These are phyloP conservation scores for Luscinia megarhynchos DNA, from an alignment of 2,797 vertebrate genomes.

Conservation along the genomic window DNA sequence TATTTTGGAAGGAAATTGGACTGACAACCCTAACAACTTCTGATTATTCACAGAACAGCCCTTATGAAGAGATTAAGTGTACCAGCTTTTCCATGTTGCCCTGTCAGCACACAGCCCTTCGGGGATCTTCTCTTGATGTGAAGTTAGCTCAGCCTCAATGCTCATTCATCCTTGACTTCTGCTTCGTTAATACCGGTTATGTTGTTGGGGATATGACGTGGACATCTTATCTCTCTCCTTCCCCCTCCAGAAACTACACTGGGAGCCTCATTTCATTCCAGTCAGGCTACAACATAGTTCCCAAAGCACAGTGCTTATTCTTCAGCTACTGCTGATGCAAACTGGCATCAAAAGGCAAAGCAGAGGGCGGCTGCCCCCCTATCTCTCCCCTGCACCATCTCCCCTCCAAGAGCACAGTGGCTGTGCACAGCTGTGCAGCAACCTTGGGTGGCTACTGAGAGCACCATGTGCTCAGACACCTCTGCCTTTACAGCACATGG, in stretches of 20 bases:
- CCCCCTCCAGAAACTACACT: not conserved
- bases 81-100: constrained; percentile 15
- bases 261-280: not conserved
- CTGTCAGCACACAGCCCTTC: constrained; percentile 36
- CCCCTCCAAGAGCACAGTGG: not conserved
- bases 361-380: rapidly evolving
- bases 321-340: not conserved
- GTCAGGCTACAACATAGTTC: not conserved
- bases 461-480: not conserved
- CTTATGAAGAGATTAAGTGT: constrained; percentile 27
- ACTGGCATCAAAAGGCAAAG: not conserved
- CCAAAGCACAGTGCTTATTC: not conserved
- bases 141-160: constrained; percentile 14
- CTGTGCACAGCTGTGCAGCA: not conserved
- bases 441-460: not conserved
- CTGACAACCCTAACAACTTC: constrained; percentile 49
- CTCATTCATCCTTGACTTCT: constrained; percentile 34
- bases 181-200: not conserved
- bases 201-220: not conserved
- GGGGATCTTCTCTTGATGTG: not conserved
- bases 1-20: constrained; percentile 38
- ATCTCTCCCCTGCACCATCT: not conserved
- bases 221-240: not conserved
- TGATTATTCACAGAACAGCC: constrained; percentile 43
- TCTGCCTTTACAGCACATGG: not conserved